Percentiles rank a stretch among this genome's conserved stretches.
Conservation (phyloP, 1,140 invertebrate genomes). For the Ditylenchus dipsaci region DNA sequence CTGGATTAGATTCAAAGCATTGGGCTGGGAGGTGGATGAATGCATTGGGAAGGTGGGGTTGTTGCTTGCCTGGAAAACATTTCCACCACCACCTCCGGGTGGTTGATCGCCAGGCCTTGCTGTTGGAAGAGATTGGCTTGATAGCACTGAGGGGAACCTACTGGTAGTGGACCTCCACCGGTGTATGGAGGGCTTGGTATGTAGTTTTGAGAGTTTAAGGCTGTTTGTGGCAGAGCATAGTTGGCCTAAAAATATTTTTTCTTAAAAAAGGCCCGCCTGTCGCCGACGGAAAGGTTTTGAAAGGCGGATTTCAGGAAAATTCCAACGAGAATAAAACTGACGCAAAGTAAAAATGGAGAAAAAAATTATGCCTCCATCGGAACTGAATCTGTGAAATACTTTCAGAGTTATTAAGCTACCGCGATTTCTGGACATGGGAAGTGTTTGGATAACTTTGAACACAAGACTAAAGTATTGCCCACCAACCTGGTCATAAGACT, state of each 20-base stretch:
- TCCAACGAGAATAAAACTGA: no score
- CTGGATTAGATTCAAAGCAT: conserved; percentile 25
- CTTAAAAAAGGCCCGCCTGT: no score
- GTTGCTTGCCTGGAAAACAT: conserved; percentile 4
- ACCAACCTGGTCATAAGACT: neutral
- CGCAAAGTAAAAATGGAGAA: no score
- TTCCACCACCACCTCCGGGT: no score
- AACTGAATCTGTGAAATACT: no score
- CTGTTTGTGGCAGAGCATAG: neutral
- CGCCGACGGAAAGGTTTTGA: no score
- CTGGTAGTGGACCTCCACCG: neutral
- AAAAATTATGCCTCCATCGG: no score
- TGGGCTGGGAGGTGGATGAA: conserved; percentile 29
- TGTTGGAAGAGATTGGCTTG: neutral
- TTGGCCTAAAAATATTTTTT: neutral
- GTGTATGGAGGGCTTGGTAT: neutral
- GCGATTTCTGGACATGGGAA: no score
- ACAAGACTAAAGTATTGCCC: no score
- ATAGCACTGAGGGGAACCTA: neutral
- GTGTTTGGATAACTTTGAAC: no score
- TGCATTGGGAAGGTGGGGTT: conserved; percentile 15
- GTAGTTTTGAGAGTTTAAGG: neutral
- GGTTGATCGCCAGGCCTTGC: neutral
- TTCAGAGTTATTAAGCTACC: no score
- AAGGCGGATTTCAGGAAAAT: no score